Evolutionary conservation across 2,113 vertebrate genomes (phyloP).

Genomic region (Gymnocephalus cernua): DNA sequence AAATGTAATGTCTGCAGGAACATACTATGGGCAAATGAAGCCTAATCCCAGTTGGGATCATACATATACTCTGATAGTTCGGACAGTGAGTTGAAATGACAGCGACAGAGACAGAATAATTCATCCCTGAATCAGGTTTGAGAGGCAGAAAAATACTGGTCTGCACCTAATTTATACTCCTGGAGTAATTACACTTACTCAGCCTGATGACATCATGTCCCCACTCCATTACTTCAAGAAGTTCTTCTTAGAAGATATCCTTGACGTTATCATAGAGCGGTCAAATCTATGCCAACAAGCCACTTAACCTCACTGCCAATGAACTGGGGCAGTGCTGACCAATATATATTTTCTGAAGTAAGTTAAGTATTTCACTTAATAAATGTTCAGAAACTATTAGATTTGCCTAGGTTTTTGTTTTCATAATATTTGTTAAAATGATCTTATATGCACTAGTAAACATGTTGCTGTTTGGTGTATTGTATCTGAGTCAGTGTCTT

Average conservation of each 20-base stretch:
- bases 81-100: background rate
- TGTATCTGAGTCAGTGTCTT: too few relatives aligned
- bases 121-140: background rate
- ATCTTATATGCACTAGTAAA: too few relatives aligned
- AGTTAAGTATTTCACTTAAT: background rate
- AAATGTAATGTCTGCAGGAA: too few relatives aligned
- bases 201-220: background rate
- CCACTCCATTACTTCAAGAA: background rate
- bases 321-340: background rate
- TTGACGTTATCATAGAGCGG: background rate
- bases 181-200: background rate
- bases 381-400: background rate
- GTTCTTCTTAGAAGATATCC: background rate
- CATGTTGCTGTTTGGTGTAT: too few relatives aligned
- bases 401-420: too few relatives aligned
- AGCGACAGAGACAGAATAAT: background rate
- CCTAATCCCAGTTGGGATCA: background rate
- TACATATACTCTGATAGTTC: background rate
- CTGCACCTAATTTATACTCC: background rate
- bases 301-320: background rate
- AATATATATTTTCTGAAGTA: background rate
- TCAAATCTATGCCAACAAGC: background rate
- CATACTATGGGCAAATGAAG: background rate
- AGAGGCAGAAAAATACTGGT: background rate
- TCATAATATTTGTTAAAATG: too few relatives aligned